Conservation (phyloP, 2,888 invertebrate genomes). For the Nasonovia ribisnigri region DNA sequence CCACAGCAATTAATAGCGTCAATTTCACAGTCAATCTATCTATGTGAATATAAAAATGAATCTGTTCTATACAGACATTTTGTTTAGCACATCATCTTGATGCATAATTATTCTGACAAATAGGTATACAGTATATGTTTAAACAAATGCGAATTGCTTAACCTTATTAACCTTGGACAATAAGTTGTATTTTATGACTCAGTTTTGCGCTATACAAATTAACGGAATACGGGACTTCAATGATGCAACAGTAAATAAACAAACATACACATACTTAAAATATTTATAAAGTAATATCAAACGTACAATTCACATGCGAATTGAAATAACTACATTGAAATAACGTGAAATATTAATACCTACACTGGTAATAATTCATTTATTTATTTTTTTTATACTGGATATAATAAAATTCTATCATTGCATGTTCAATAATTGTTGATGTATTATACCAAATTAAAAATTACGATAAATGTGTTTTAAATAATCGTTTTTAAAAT, state of each 20-base stretch:
- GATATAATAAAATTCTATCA: neutral
- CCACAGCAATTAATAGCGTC: slow-evolving; percentile 14
- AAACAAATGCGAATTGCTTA: neutral
- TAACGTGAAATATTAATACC: neutral
- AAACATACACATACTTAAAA: neutral
- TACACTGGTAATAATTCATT: too few species aligned
- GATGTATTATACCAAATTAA: neutral
- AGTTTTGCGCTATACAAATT: neutral
- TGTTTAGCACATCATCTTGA: neutral
- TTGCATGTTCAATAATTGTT: too few species aligned
- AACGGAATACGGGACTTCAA: neutral
- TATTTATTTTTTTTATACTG: too few species aligned
- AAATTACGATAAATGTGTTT: neutral
- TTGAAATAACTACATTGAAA: neutral
- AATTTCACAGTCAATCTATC: slow-evolving; percentile 34
- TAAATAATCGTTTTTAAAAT: neutral
- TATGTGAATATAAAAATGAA: slow-evolving; percentile 3
- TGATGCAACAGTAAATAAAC: neutral
- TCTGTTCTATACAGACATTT: slow-evolving; percentile 26
- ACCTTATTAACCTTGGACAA: neutral
- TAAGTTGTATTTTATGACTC: neutral
- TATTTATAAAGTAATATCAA: neutral
- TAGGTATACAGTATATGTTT: neutral
- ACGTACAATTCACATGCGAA: neutral
- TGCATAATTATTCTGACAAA: neutral